Base-by-base conservation (phyloP, 2,888 invertebrate genomes). In the Euphydryas editha region DNA sequence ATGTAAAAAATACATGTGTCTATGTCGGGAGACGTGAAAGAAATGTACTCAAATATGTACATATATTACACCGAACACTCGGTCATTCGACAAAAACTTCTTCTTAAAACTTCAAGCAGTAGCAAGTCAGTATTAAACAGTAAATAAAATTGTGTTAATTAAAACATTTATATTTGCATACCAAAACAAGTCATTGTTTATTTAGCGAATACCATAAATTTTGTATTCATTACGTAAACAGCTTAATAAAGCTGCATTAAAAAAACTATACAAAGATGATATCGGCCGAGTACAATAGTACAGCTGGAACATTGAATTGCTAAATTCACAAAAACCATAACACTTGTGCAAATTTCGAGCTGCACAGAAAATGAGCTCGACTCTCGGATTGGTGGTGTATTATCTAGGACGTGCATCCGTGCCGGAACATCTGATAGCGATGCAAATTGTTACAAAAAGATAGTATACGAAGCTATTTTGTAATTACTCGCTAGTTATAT, bases 331-430 rank as follows among this genome's bases (percentile, higher is more conserved):
- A 56, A 65, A 68, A 68, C 71, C 24, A 57, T 44, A 56, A 62
- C 58, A 65, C 66, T 60, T 72, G 78, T 76, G 79, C 76, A 74
- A 78, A 78, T 75, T 77, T 71, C 67, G 73, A 73, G 72, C 73
- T 71, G 63, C 65, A n/a, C n/a, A 68, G 47, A 68, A 62, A 65
- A 70, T 65, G 58, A 65, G 69, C 61, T 60, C 65, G 69, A 67
- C 67, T 75, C 30, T 30, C 4, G 30, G 69, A 86, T 85, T 82
- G 15, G 24, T 71, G 74, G 76, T 76, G 72, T 79, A 79, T 73
- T 64, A 90, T 86, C 81, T 89, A 84, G 90, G 85, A 73, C 89
- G 78, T 77, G 77, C 81, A 86, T 90, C 89, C 89, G 85, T 76
- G 73, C 80, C 75, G 81, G 82, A 85, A 79, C 58, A 78, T 70